A percentile compares a stretch with the other conserved stretches of the same genome.
These are phyloP conservation scores for Liolophura sinensis DNA, from an alignment of 1,140 invertebrate genomes.

Conservation along the genomic window DNA sequence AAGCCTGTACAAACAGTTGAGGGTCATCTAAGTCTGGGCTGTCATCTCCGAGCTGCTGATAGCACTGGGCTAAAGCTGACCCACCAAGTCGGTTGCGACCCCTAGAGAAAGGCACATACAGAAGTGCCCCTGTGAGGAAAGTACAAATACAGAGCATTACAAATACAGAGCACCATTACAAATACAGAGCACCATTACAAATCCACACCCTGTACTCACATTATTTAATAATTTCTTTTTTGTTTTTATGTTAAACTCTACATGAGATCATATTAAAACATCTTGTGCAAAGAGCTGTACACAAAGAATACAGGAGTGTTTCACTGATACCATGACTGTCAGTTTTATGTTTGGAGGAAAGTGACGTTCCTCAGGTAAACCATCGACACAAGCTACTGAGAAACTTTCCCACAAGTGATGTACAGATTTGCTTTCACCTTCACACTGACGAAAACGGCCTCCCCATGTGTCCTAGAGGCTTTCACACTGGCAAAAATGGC, in stretches of 20 bases:
- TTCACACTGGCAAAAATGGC: too few relatives aligned
- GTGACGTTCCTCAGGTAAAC: too few relatives aligned
- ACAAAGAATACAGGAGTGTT: too few relatives aligned
- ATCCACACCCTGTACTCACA: neutral
- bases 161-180: constrained; percentile 1
- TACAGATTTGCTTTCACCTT: too few relatives aligned
- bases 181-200: constrained; percentile 1
- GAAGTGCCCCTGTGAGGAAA: constrained; percentile 60
- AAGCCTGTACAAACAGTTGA: constrained; percentile 71
- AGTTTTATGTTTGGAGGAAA: too few relatives aligned
- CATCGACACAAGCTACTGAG: too few relatives aligned
- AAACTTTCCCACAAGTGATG: too few relatives aligned
- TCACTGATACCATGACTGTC: too few relatives aligned
- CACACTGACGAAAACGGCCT: too few relatives aligned
- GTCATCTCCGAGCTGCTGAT: constrained; percentile 79
- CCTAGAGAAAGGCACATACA: constrained; percentile 73
- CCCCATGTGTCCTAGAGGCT: too few relatives aligned
- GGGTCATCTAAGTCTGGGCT: constrained; percentile 80
- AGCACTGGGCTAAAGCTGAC: constrained; percentile 89
- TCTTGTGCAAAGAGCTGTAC: too few relatives aligned
- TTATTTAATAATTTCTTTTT: neutral
- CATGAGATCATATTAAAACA: too few relatives aligned
- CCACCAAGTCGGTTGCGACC: constrained; percentile 79
- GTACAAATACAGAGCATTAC: neutral
- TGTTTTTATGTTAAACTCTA: constrained; percentile 2